These are phyloP conservation scores for Mimachlamys varia DNA, from an alignment of 2,888 invertebrate species.

Conservation along the genomic window DNA sequence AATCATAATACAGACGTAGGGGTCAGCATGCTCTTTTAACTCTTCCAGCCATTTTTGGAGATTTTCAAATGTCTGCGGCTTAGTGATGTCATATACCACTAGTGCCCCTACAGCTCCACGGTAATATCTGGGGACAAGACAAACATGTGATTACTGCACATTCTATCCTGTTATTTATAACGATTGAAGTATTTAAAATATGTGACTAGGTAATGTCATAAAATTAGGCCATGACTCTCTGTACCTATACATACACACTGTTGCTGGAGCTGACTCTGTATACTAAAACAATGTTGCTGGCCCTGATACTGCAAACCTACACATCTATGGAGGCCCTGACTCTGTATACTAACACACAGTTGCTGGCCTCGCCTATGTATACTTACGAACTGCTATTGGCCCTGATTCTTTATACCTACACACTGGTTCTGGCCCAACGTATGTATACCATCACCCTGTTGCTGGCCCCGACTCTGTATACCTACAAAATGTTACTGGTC, in stretches of 20 bases:
- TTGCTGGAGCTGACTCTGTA: too few relatives aligned
- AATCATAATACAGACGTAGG: slow-evolving; percentile 72
- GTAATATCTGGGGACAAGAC: slow-evolving; percentile 67
- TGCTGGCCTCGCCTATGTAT: background rate
- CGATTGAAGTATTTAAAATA: background rate
- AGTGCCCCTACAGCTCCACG: slow-evolving; percentile 76
- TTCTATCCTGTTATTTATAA: background rate
- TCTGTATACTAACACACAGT: background rate
- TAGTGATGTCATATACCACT: slow-evolving; percentile 76
- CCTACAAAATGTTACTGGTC: too few relatives aligned
- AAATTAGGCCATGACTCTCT: too few relatives aligned
- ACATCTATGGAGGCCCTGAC: background rate
- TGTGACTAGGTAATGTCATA: too few relatives aligned
- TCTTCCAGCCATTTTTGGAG: slow-evolving; percentile 75
- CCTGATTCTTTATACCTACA: slow-evolving; percentile 47
- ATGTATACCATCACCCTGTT: background rate
- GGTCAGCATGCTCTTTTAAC: slow-evolving; percentile 73
- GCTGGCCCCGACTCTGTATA: too few relatives aligned
- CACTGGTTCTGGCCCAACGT: background rate
- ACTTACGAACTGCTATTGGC: slow-evolving; percentile 72
- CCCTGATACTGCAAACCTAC: slow-evolving; percentile 47
- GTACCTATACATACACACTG: too few relatives aligned
- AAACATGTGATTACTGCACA: background rate
- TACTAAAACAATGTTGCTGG: slow-evolving; percentile 66
- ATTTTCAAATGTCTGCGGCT: slow-evolving; percentile 71